Base-by-base conservation (phyloP, 2,113 vertebrate species). In the Drymodes brunneopygia region DNA sequence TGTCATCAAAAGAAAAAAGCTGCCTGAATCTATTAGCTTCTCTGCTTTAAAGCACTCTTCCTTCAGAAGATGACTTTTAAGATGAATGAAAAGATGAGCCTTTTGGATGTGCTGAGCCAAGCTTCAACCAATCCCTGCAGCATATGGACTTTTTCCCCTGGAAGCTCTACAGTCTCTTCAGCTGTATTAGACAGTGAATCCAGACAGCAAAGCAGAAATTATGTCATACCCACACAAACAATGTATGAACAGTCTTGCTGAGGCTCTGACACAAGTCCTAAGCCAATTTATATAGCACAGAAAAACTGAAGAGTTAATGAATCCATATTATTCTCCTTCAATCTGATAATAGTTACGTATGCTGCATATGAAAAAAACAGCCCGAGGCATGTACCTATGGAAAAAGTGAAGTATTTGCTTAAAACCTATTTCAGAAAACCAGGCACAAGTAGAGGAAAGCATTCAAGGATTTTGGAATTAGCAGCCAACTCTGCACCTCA, bases 311-410 rank as follows among this genome's bases (percentile, higher is more conserved):
- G 9, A 62, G 10, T 45, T 71, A 77, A 75, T 25, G 11, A 88
- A 40, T 7, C 3, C 7, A 16, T 47, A 78, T 72, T 31, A 84
- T 44, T 72, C 24, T 23, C 23, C 19, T 69, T 71, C 12, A 56
- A 61, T 48, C 36, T 61, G 40, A 48, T 17, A 74, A 73, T 57
- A 86, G 24, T 40, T 35, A 62, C 45, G 23, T 21, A 62, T 15
- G 24, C 24, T 66, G 22, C 23, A 66, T 9, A 11, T 45, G 27
- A 53, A 87, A 91, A 89, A 64, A 56, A 53, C 18, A 45, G 10
- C 9, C 24, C 5, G 12, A 90, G 47, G 38, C 42, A 61, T 0
- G 2, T 29, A 53, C 16, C 21, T 19, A 42, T 0, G 0, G 42
- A 28, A 72, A 50, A 88, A 89, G 5, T 18, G 7, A 33, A 66